Evolutionary conservation across 2,888 invertebrate species (phyloP), one percentile per base, ranked within the genome.

Genomic region (Pseudanteris insignis): DNA sequence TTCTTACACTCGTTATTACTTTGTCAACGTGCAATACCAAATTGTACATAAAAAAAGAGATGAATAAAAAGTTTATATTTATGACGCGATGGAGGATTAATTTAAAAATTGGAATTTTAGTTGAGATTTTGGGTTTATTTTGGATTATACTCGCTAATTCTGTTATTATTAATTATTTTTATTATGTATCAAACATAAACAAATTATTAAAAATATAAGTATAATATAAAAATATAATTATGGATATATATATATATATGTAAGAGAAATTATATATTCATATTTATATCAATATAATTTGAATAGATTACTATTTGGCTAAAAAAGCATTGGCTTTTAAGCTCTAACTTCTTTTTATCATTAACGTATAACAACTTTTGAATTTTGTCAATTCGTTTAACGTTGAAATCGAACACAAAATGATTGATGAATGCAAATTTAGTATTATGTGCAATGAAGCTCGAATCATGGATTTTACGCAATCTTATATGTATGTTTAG

Each of bases 371-470:
- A n/a, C n/a, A n/a, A n/a, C n/a, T n/a, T n/a, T n/a, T n/a, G n/a
- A n/a, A n/a, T n/a, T n/a, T n/a, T n/a, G n/a, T n/a, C n/a, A n/a
- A n/a, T n/a, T n/a, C n/a, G n/a, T n/a, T n/a, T n/a, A n/a, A n/a
- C n/a, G n/a, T 28, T 28, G 4, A 2, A 10, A 7, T 2, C n/a
- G 14, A 21, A 24, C 13, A 26, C 14, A 9, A 30, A 26, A 30
- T 28, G 40, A 47, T 40, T 24, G 40, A 40, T 47, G 55, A 55
- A 55, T 55, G 55, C 55, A 46, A 14, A 44, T 46, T 47, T 55
- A 55, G 55, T 55, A 55, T 55, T 55, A 55, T 55, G 55, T 55
- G 55, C 55, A 55, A 47, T 55, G 55, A 55, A 46, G 18, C 29
- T n/a, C n/a, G 25, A 33, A 32, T 37, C 2, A 38, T 38, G 13